Conservation (phyloP, 2,797 vertebrate species). For the Manis pentadactyla region DNA sequence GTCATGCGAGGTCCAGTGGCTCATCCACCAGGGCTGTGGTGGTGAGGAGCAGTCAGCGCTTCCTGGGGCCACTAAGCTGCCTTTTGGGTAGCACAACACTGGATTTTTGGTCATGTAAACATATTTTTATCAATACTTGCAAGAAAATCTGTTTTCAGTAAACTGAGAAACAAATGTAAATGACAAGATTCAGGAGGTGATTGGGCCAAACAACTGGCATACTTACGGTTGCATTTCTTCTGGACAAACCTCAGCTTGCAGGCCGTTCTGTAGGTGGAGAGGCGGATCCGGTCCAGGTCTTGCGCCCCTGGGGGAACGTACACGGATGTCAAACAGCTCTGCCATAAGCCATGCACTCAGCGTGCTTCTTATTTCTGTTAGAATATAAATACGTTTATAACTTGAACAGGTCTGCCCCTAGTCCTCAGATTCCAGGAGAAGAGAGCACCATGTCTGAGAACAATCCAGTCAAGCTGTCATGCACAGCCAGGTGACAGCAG, state of each 20-base stretch:
- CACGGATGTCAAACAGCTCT: conserved; percentile 25
- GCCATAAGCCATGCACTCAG: neutral
- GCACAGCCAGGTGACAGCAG: conserved; percentile 38
- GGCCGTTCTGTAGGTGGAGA: conserved; percentile 99
- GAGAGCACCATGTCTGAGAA: conserved; percentile 57
- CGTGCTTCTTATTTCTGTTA: neutral
- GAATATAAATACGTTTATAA: neutral
- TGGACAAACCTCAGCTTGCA: conserved; percentile 99
- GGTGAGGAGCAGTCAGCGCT: too few species aligned
- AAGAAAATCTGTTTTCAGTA: conserved; percentile 44
- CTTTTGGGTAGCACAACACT: neutral
- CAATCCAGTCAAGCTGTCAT: conserved; percentile 78
- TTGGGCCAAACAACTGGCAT: conserved; percentile 69
- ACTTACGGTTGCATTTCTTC: conserved; percentile 99
- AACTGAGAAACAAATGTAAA: neutral
- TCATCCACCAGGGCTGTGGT: neutral
- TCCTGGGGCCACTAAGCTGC: too few species aligned
- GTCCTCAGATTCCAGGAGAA: neutral
- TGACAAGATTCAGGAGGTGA: neutral
- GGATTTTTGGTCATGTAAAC: conserved; percentile 16
- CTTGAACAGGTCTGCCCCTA: neutral
- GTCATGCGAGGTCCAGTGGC: neutral
- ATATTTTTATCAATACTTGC: conserved; percentile 21
- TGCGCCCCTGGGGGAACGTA: conserved; percentile 92
- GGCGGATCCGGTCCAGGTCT: conserved; percentile 98